phyloP scores from a whole-genome alignment of 2,797 vertebrate species.

The Ibycter americanus region DNA sequence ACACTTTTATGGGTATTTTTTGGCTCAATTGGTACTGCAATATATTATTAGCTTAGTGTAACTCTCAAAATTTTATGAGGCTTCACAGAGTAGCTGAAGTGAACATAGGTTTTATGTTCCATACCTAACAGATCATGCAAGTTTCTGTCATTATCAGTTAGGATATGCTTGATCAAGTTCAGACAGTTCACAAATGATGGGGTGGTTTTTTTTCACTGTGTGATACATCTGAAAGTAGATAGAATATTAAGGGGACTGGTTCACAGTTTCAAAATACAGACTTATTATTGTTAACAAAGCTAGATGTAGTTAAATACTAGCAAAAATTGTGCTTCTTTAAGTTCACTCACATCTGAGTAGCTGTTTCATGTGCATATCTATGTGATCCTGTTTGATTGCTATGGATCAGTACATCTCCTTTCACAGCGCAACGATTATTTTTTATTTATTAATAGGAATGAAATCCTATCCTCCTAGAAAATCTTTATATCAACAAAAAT shows the following conservation, averaged over 20 bases:
- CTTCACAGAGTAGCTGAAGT: conserved; percentile 38
- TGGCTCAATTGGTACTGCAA: conserved; percentile 14
- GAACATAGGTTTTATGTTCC: conserved; percentile 53
- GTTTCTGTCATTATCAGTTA: conserved; percentile 37
- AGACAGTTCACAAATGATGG: not conserved
- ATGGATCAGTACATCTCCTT: not conserved
- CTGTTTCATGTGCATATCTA: not conserved
- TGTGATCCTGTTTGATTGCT: not conserved
- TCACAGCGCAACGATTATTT: not conserved
- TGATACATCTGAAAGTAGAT: not conserved
- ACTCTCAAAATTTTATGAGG: conserved; percentile 60
- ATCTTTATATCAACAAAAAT: not conserved
- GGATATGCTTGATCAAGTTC: conserved; percentile 25
- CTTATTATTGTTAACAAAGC: not conserved
- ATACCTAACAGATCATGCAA: conserved; percentile 9
- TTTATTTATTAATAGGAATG: not conserved
- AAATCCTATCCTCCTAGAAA: not conserved
- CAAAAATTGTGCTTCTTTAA: not conserved
- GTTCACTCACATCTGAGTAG: not conserved
- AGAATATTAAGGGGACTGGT: not conserved
- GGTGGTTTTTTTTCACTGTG: not conserved
- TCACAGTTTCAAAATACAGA: not conserved
- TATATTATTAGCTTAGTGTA: not conserved
- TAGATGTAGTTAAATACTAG: not conserved
- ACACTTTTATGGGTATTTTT: conserved; percentile 4